These are phyloP conservation scores for Vicugna pacos DNA, from an alignment of 2,113 vertebrate genomes.

Conservation along the genomic window DNA sequence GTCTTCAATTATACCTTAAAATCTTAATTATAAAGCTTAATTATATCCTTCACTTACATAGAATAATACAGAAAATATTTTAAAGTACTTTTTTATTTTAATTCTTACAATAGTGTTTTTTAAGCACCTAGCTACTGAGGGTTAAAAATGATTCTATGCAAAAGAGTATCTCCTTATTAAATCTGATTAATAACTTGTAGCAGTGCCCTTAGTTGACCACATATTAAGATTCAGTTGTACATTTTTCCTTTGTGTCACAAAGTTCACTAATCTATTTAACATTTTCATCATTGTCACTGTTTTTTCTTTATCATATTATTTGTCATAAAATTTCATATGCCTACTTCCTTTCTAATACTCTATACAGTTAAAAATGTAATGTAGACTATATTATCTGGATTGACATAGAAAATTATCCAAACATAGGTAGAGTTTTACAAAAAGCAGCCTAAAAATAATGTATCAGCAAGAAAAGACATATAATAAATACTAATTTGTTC, in stretches of 20 bases:
- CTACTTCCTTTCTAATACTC: neutral
- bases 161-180: neutral
- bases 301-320: constrained; percentile 37
- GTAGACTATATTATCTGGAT: neutral
- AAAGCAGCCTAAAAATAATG: neutral
- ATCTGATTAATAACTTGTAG: neutral
- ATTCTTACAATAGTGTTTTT: neutral
- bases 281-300: neutral
- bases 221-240: neutral
- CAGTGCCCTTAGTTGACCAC: neutral
- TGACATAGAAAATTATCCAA: neutral
- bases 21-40: neutral
- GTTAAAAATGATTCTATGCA: neutral
- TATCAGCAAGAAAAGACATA: neutral
- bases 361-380: neutral
- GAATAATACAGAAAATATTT: neutral
- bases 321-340: neutral
- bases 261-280: neutral
- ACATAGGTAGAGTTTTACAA: neutral
- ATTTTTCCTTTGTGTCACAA: neutral
- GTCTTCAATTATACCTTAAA: neutral
- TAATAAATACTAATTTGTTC: neutral
- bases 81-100: neutral
- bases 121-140: neutral
- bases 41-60: neutral